A percentile compares a stretch with the other conserved stretches of the same genome.
These are phyloP conservation scores for Drosophila sechellia DNA, from an alignment of 1,140 invertebrate genomes.

Conservation along the genomic window DNA sequence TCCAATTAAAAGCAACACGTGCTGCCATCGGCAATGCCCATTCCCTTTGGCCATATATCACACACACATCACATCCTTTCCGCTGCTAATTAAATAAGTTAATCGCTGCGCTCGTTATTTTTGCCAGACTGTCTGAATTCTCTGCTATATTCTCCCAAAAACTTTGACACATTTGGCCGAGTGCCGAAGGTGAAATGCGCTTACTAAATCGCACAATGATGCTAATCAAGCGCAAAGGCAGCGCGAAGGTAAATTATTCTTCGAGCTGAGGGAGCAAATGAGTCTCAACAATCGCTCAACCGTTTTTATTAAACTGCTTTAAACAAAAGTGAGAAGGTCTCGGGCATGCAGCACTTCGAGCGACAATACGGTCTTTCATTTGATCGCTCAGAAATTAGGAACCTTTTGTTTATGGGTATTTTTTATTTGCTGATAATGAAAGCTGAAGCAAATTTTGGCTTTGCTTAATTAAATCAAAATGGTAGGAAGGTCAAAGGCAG, in stretches of 20 bases:
- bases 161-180: conserved; percentile 40
- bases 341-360: conserved; percentile 8
- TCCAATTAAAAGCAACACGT: conserved; percentile 57
- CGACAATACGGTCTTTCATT: conserved; percentile 16
- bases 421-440: conserved; percentile 24
- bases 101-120: conserved; percentile 40
- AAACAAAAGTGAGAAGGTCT: conserved; percentile 51
- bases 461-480: conserved; percentile 21
- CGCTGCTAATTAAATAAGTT: conserved; percentile 48
- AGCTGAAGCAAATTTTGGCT: conserved; percentile 13
- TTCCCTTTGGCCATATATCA: conserved; percentile 39
- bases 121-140: conserved; percentile 15
- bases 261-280: conserved; percentile 4
- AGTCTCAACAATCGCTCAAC: conserved; percentile 14
- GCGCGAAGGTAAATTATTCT: conserved; percentile 46
- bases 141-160: conserved; percentile 23
- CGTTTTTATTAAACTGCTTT: conserved; percentile 43
- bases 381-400: conserved; percentile 19
- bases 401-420: conserved; percentile 30
- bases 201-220: conserved; percentile 51
- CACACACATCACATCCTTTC: conserved; percentile 41
- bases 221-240: conserved; percentile 56
- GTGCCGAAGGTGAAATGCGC: conserved; percentile 28
- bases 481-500: conserved; percentile 1
- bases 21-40: conserved; percentile 47